Conservation (phyloP, 2,113 vertebrate genomes). For the Channa maculata region DNA sequence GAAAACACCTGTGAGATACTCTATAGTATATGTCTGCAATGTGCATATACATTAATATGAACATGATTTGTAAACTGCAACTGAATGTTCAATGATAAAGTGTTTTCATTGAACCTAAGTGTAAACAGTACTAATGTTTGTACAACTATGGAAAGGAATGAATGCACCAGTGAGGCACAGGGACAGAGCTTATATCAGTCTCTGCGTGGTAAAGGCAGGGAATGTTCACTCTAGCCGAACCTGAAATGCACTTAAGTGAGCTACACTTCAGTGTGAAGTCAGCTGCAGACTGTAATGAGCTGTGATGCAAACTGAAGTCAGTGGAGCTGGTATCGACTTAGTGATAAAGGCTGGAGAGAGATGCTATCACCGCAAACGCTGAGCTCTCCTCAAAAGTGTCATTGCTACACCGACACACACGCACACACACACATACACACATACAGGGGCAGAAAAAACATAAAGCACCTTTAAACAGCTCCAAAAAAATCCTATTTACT, state of each 20-base stretch:
- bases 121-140: neutral
- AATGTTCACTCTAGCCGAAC: constrained; percentile 28
- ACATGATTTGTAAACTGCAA: no score
- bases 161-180: neutral
- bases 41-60: no score
- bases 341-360: constrained; percentile 72
- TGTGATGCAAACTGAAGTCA: constrained; percentile 60
- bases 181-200: neutral
- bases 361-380: constrained; percentile 65
- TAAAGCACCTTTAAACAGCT: constrained; percentile 5
- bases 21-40: no score
- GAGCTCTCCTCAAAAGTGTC: constrained; percentile 56
- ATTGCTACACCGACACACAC: constrained; percentile 11
- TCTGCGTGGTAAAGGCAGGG: neutral
- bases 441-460: no score
- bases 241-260: constrained; percentile 47
- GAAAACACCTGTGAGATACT: no score
- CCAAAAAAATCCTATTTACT: constrained; percentile 3
- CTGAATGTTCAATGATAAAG: no score
- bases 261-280: constrained; percentile 45
- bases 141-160: neutral
- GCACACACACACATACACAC: neutral
- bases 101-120: neutral
- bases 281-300: constrained; percentile 61
- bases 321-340: constrained; percentile 67